Conservation (phyloP, 2,797 vertebrate species). For the Pseudochromis fuscus region DNA sequence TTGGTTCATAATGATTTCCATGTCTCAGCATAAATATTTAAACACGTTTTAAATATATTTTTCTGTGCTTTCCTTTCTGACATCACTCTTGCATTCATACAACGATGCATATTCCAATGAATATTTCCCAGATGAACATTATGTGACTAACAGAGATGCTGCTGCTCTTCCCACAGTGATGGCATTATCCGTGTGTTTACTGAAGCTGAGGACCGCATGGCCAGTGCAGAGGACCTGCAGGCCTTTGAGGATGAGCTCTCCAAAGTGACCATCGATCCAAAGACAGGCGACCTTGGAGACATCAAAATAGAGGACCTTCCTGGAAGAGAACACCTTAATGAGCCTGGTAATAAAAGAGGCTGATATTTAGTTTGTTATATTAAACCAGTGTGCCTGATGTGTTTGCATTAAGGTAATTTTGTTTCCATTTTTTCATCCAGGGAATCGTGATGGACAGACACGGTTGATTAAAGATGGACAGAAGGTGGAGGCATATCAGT, state of each 20-base stretch:
- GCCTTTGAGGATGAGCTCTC: conserved; percentile 97
- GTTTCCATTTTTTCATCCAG: conserved; percentile 75
- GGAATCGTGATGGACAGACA: conserved; percentile 96
- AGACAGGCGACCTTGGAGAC: conserved; percentile 95
- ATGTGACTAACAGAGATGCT: conserved; percentile 11
- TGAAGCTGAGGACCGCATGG: conserved; percentile 88
- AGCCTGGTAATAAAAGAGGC: conserved; percentile 86
- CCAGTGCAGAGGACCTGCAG: conserved; percentile 90
- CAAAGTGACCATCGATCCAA: conserved; percentile 93
- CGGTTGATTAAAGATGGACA: conserved; percentile 91
- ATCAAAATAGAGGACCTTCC: conserved; percentile 94
- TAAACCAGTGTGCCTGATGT: background rate
- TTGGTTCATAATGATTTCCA: background rate
- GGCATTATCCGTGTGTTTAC: conserved; percentile 96
- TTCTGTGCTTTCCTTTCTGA: background rate
- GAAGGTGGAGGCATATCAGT: conserved; percentile 97
- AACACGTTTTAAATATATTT: background rate
- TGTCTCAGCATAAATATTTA: conserved; percentile 29
- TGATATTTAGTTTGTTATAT: background rate
- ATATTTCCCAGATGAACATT: background rate
- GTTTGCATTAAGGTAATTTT: background rate
- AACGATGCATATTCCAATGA: background rate
- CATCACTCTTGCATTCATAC: background rate
- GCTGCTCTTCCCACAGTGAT: conserved; percentile 83
- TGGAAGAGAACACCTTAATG: conserved; percentile 93